These are phyloP conservation scores for Suncus etruscus DNA, from an alignment of 2,113 vertebrate genomes.

Conservation along the genomic window DNA sequence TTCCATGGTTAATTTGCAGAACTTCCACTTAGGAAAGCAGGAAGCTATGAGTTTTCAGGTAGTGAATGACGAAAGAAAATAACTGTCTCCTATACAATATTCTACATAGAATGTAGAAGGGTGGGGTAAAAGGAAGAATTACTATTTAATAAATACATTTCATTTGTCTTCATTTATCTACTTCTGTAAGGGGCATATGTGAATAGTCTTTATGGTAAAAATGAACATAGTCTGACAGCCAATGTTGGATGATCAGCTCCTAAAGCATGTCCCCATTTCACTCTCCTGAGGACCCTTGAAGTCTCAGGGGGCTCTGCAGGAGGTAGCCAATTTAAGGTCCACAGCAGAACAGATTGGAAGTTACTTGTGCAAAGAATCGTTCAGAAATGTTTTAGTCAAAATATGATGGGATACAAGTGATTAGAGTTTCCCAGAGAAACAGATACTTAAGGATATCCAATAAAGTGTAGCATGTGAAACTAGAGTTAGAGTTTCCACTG, in stretches of 20 bases:
- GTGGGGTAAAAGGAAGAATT: background rate
- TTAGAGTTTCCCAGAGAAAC: conserved; percentile 49
- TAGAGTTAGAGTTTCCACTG: background rate
- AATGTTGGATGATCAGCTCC: background rate
- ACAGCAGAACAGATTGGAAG: conserved; percentile 14
- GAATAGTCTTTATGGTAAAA: background rate
- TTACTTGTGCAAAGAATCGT: conserved; percentile 38
- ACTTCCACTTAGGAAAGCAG: background rate
- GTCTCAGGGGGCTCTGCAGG: background rate
- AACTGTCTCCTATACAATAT: background rate
- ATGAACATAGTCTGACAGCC: background rate
- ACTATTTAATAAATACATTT: background rate
- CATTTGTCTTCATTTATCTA: background rate
- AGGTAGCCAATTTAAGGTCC: background rate
- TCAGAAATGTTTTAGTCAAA: conserved; percentile 26
- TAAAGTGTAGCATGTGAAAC: background rate
- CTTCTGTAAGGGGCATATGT: background rate
- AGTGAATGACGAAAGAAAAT: conserved; percentile 29
- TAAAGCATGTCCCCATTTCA: background rate
- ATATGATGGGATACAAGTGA: conserved; percentile 20
- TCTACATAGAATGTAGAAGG: background rate
- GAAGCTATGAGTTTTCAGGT: background rate
- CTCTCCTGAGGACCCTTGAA: background rate
- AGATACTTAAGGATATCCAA: conserved; percentile 27
- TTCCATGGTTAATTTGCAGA: background rate